Evolutionary conservation across 2,113 vertebrate species (phyloP).

Genomic region (Puntigrus tetrazona): DNA sequence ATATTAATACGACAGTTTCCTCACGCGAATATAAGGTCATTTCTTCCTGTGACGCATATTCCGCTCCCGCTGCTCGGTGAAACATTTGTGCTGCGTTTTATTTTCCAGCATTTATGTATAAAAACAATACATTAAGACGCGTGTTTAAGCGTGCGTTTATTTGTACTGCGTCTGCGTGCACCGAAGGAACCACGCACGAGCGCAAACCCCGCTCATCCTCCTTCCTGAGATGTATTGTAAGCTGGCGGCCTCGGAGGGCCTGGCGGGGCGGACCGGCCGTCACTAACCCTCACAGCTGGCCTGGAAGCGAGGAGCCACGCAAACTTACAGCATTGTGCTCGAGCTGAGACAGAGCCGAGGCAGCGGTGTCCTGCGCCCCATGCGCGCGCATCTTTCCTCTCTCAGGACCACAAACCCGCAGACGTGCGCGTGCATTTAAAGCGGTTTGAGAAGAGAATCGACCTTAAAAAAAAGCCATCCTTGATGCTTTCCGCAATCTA

Average conservation of each 20-base stretch:
- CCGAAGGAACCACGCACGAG: neutral
- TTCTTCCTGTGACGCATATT: neutral
- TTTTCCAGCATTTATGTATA: neutral
- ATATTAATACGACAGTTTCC: neutral
- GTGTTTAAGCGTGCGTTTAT: neutral
- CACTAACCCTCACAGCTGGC: constrained; percentile 59
- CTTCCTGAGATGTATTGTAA: constrained; percentile 44
- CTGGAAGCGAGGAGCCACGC: constrained; percentile 36
- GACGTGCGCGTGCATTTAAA: neutral
- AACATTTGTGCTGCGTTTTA: neutral
- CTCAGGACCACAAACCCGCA: neutral
- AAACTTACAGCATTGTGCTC: constrained; percentile 50
- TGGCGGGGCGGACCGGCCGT: constrained; percentile 45
- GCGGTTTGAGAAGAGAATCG: neutral
- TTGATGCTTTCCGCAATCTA: constrained; percentile 53
- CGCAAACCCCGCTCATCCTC: neutral
- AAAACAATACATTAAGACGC: too few species aligned
- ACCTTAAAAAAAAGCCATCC: constrained; percentile 3
- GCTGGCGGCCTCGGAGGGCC: constrained; percentile 31
- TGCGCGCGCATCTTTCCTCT: neutral
- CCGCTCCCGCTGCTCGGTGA: neutral
- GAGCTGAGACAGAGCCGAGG: constrained; percentile 42
- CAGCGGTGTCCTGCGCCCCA: constrained; percentile 21
- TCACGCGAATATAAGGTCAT: neutral
- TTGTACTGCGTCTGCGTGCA: neutral